Conservation (phyloP, 2,797 vertebrate genomes). For the Pseudocheirus occidentalis region DNA sequence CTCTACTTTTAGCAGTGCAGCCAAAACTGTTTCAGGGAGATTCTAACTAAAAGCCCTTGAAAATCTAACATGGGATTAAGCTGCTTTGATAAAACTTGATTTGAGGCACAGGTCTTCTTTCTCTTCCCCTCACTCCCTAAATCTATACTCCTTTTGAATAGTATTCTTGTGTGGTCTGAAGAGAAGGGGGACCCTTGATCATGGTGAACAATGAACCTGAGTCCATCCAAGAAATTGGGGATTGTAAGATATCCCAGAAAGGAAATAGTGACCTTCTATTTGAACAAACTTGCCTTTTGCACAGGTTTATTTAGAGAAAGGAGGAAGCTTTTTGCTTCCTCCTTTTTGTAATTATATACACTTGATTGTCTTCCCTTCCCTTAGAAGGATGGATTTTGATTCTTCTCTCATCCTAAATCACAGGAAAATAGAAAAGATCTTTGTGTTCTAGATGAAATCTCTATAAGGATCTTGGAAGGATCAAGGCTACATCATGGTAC, state of each 20-base stretch:
- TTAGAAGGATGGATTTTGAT: slow-evolving; percentile 68
- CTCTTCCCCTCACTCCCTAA: neutral
- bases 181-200: neutral
- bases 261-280: neutral
- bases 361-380: slow-evolving; percentile 35
- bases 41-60: slow-evolving; percentile 58
- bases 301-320: slow-evolving; percentile 63
- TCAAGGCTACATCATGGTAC: neutral
- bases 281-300: slow-evolving; percentile 37
- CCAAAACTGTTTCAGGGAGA: slow-evolving; percentile 47
- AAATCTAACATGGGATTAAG: slow-evolving; percentile 73
- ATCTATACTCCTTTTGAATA: slow-evolving; percentile 44
- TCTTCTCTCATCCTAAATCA: slow-evolving; percentile 71
- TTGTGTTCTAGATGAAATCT: neutral
- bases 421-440: slow-evolving; percentile 47
- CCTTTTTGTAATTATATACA: slow-evolving; percentile 59
- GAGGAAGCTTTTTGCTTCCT: slow-evolving; percentile 69
- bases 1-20: slow-evolving; percentile 18
- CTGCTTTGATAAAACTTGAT: slow-evolving; percentile 52
- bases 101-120: slow-evolving; percentile 58
- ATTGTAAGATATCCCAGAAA: neutral
- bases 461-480: neutral
- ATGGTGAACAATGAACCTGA: neutral
- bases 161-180: slow-evolving; percentile 2
- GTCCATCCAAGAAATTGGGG: neutral